A percentile compares a stretch with the other conserved stretches of the same genome.
phyloP scores from a whole-genome alignment of 1,140 invertebrate genomes.

The Dendrolimus kikuchii region DNA sequence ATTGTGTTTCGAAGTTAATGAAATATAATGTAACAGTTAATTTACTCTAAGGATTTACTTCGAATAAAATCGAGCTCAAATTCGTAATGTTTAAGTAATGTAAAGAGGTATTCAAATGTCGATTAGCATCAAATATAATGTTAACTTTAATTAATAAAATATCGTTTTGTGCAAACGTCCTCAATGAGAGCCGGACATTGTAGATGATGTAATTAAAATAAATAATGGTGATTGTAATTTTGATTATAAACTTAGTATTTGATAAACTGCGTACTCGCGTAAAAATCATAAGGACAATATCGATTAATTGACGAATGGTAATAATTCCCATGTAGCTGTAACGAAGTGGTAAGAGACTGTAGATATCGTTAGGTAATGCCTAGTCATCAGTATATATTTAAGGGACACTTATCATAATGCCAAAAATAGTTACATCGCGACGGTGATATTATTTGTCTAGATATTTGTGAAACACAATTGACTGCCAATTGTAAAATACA shows the following conservation, averaged over 20 bases:
- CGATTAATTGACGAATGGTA: constrained; percentile 58
- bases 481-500: constrained; percentile 67
- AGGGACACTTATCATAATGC: constrained; percentile 42
- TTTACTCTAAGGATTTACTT: constrained; percentile 44
- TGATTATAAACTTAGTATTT: constrained; percentile 64
- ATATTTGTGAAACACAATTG: constrained; percentile 58
- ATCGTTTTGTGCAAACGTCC: constrained; percentile 56
- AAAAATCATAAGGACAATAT: constrained; percentile 71
- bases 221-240: constrained; percentile 38
- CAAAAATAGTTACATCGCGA: constrained; percentile 49
- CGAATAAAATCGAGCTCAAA: constrained; percentile 69
- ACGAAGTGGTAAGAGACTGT: constrained; percentile 44
- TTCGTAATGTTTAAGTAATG: constrained; percentile 58
- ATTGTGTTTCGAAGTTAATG: too few relatives aligned
- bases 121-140: constrained; percentile 42
- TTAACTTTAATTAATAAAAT: constrained; percentile 4
- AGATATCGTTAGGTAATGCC: constrained; percentile 49
- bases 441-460: constrained; percentile 63
- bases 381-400: constrained; percentile 31
- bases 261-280: constrained; percentile 68
- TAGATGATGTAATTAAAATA: constrained; percentile 40
- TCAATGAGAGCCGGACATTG: constrained; percentile 49
- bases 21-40: too few relatives aligned
- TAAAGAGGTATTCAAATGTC: constrained; percentile 43
- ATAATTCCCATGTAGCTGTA: constrained; percentile 55